These are phyloP conservation scores for Himantopus leucocephalus DNA, from an alignment of 2,113 vertebrate species.

Conservation along the genomic window DNA sequence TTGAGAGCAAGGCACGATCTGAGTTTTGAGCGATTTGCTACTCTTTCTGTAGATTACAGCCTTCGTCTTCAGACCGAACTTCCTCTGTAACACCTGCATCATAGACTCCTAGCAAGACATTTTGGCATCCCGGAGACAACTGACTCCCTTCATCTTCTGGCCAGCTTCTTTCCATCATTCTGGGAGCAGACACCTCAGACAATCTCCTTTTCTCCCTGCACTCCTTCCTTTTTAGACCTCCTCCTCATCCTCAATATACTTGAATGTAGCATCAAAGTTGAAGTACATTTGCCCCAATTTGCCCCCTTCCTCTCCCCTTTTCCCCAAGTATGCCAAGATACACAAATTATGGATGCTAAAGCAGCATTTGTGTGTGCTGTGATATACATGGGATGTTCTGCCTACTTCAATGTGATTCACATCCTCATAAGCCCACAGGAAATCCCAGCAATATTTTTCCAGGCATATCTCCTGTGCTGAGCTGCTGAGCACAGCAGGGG, in stretches of 20 bases:
- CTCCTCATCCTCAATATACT: not conserved
- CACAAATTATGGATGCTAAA: constrained; percentile 4
- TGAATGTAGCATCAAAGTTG: not conserved
- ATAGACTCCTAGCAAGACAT: not conserved
- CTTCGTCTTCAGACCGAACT: not conserved
- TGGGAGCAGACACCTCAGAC: not conserved
- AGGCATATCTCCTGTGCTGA: constrained; percentile 51
- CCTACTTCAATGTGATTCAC: constrained; percentile 55
- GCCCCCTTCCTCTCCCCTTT: not conserved
- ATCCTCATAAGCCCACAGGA: constrained; percentile 62
- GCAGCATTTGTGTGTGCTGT: not conserved
- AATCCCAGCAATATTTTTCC: constrained; percentile 65
- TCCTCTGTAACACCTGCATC: not conserved
- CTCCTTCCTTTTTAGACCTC: not conserved
- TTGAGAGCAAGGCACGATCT: not conserved
- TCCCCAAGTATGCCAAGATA: not conserved
- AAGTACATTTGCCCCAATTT: not conserved
- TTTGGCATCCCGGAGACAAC: not conserved
- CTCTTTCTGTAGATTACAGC: constrained; percentile 4
- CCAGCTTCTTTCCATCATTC: not conserved
- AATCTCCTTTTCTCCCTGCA: not conserved
- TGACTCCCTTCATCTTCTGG: not conserved
- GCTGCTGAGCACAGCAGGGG: constrained; percentile 44
- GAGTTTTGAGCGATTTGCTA: not conserved
- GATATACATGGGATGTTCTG: constrained; percentile 15